A percentile compares a stretch with the other conserved stretches of the same genome.
These are phyloP conservation scores for Drosophila orosa DNA, from an alignment of 1,140 invertebrate species.

Conservation along the genomic window DNA sequence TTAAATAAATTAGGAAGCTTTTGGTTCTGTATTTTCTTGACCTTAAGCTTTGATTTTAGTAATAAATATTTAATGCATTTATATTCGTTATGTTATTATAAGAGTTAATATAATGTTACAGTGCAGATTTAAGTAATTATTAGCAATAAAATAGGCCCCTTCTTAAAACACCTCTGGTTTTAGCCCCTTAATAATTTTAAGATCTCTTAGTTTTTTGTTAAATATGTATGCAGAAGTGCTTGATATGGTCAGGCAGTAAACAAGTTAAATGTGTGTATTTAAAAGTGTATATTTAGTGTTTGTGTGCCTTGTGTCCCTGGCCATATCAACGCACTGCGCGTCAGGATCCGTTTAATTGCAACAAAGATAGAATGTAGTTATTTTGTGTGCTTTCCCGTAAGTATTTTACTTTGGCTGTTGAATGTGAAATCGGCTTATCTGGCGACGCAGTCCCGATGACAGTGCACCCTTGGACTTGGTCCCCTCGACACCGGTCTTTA, in stretches of 20 bases:
- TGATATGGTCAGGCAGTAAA: slow-evolving; percentile 30
- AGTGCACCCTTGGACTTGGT: neutral
- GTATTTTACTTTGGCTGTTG: neutral
- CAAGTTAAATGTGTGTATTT: neutral
- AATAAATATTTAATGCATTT: fast-evolving
- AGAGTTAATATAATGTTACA: neutral
- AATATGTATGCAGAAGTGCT: too few species aligned
- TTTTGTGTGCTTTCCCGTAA: slow-evolving; percentile 11
- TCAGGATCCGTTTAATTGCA: slow-evolving; percentile 13
- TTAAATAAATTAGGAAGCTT: too few species aligned
- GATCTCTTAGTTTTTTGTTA: too few species aligned
- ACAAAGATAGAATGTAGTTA: slow-evolving; percentile 1
- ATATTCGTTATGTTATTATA: neutral
- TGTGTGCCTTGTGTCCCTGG: slow-evolving; percentile 2
- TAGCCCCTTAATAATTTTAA: neutral
- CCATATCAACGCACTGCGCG: slow-evolving; percentile 33
- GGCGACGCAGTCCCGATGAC: too few species aligned
- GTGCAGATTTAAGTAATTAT: neutral
- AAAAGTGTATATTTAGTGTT: neutral
- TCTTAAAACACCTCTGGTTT: neutral
- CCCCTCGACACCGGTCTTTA: neutral
- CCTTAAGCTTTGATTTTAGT: too few species aligned
- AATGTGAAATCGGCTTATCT: neutral
- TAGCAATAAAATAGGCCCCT: neutral
- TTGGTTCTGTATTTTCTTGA: neutral